phyloP scores from a whole-genome alignment of 2,888 invertebrate species.

The Agapetus fuscipes region DNA sequence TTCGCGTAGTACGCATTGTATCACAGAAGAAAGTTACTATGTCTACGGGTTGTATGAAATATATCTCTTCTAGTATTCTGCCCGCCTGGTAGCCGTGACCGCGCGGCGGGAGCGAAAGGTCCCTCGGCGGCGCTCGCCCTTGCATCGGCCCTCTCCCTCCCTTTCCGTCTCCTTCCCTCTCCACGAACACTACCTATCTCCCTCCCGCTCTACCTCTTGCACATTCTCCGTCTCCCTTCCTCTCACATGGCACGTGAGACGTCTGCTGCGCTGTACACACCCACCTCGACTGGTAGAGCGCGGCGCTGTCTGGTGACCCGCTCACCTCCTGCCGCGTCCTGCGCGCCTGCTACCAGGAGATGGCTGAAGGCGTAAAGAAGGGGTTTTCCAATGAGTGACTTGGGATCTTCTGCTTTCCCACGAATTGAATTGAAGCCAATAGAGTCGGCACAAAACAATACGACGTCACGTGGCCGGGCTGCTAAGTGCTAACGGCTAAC shows the following conservation, averaged over 20 bases:
- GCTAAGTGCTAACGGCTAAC: too few species aligned
- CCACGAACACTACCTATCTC: background rate
- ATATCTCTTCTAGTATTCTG: constrained; percentile 1
- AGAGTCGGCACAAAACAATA: too few species aligned
- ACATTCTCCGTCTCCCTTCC: too few species aligned
- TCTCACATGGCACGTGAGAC: too few species aligned
- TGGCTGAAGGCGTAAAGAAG: constrained; percentile 1
- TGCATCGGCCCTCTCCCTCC: too few species aligned
- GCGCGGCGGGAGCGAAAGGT: background rate
- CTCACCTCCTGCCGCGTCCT: constrained; percentile 1
- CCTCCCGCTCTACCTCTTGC: too few species aligned
- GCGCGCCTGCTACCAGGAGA: constrained; percentile 1
- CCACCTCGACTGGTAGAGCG: too few species aligned
- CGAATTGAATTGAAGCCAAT: too few species aligned
- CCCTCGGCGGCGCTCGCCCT: constrained; percentile 1
- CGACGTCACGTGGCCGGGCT: too few species aligned
- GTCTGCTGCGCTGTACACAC: too few species aligned
- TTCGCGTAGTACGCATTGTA: too few species aligned
- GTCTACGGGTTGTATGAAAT: background rate
- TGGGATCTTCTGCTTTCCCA: constrained; percentile 1
- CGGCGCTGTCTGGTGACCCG: background rate
- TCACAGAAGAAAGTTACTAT: too few species aligned
- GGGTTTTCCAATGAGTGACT: constrained; percentile 2
- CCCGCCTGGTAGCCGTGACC: constrained; percentile 1
- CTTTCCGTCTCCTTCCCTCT: background rate